Base-by-base conservation (phyloP, 2,113 vertebrate species). In the Thamnophis sirtalis region DNA sequence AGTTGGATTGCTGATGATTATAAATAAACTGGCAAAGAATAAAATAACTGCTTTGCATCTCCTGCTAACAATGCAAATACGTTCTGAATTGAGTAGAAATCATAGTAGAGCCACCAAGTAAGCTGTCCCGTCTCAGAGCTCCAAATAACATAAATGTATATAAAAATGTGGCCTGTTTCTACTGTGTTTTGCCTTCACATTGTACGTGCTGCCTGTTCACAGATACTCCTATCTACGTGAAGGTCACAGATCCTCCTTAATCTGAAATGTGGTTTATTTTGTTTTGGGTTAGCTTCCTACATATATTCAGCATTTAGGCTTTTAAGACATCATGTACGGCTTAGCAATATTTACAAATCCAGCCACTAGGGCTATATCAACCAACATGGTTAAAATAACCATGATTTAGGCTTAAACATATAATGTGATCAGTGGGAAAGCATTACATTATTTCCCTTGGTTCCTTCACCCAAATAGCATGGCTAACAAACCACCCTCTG, bases 141-240 rank as follows among this genome's bases (percentile, higher is more conserved):
- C 38, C 58, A 38, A 56, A 91, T 13, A 43, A 43, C 6, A 87
- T 48, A 49, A 86, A 88, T 51, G 51, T 24, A 88, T 87, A 15
- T 5, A 33, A 84, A 58, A 43, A 33, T 28, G 9, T 48, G 33
- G 60, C 49, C 9, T 21, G 28, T 38, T 89, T 88, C 55, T n/a
- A 80, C 13, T 53, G 48, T 21, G 86, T 91, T 49, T 33, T 10
- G 10, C 0, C 0, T 80, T 84, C 89, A 0, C 87, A 89, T 56
- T 91, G 28, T 56, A 19, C 5, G 6, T 53, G 19, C 89, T 92
- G 63, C 5, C 50, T 1, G 68, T 4, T 49, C 86, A 87, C 50
- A n/a, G n/a, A 53, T 21, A n/a, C 50, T 53, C 28, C 28, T 22
- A 87, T 38, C 33, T 80, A 80, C 19, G 8, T 80, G 73, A 80